Base-by-base conservation (phyloP, 2,888 invertebrate genomes). In the Cerastis rubricosa region DNA sequence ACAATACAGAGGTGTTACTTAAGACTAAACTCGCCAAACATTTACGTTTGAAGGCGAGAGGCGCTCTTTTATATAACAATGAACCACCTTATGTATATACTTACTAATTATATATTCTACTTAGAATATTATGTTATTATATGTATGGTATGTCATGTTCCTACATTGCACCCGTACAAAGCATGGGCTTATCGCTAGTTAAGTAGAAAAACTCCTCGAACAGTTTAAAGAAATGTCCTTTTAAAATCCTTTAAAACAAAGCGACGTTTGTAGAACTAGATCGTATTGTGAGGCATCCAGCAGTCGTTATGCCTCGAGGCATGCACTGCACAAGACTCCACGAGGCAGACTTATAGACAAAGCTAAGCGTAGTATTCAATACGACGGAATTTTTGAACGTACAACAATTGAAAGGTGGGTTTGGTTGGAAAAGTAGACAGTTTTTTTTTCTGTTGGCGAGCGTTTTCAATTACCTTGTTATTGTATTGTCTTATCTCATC, bases 221-320 rank as follows among this genome's bases (percentile, higher is more conserved):
- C n/a, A n/a, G 12, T 65, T 59, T 49, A 35, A 29, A 64, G 25
- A 71, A 59, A 45, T 47, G 17, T 65, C 22, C 6, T 65, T 7
- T 59, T 61, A 25, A 71, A 82, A 71, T 68, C n/a, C 61, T 83
- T 61, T 68, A 67, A 70, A 79, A 83, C 45, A 63, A 68, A 61
- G 47, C 63, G 11, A n/a, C 9, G 25, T 66, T 40, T 49, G 25
- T 22, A 12, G 47, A 74, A 66, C 70, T 81, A 71, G 73, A 51
- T 63, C 76, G 80, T 81, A 74, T 74, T 73, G 63, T 61, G 67
- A 74, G 64, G 67, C 78, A 66, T 17, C 65, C 40, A 57, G 78
- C 69, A 59, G 61, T 40, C 51, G 43, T 11, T 45, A 17, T 71
- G 80, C 84, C 82, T 66, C 68, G 40, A 74, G 82, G 84, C 69